Conservation (phyloP, 2,797 vertebrate genomes). For the Gephyroberyx darwinii region DNA sequence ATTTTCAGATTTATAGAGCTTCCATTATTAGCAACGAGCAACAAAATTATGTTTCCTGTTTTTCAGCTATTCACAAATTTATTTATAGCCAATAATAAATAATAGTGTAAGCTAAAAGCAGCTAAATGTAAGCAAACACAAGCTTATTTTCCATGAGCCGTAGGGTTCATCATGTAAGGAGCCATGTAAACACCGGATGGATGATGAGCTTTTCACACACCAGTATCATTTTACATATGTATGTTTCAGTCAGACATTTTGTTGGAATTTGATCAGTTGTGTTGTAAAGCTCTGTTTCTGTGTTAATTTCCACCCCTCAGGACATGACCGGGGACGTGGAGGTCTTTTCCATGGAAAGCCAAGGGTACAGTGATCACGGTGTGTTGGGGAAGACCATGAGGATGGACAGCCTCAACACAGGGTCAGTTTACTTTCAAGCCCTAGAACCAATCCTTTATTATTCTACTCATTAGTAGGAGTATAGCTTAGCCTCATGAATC, state of each 20-base stretch:
- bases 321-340: constrained; percentile 82
- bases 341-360: constrained; percentile 76
- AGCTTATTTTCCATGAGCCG: not conserved
- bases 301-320: constrained; percentile 39
- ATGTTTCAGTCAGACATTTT: not conserved
- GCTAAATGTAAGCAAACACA: not conserved
- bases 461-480: too few species aligned
- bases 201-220: not conserved
- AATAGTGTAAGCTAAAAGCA: too few species aligned
- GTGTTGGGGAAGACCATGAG: constrained; percentile 85
- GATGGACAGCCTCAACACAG: constrained; percentile 82
- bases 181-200: too few species aligned
- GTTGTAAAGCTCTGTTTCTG: too few species aligned
- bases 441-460: too few species aligned
- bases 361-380: constrained; percentile 87
- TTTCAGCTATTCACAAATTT: too few species aligned
- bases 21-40: not conserved
- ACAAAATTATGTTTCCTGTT: not conserved
- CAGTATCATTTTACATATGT: not conserved
- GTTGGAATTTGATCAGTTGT: not conserved
- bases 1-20: not conserved
- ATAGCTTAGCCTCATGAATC: too few species aligned
- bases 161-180: not conserved
- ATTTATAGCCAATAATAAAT: too few species aligned
- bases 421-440: constrained; percentile 74